A percentile compares a stretch with the other conserved stretches of the same genome.
Conservation (phyloP, 2,888 invertebrate species). For the Pogonocherus hispidulus region DNA sequence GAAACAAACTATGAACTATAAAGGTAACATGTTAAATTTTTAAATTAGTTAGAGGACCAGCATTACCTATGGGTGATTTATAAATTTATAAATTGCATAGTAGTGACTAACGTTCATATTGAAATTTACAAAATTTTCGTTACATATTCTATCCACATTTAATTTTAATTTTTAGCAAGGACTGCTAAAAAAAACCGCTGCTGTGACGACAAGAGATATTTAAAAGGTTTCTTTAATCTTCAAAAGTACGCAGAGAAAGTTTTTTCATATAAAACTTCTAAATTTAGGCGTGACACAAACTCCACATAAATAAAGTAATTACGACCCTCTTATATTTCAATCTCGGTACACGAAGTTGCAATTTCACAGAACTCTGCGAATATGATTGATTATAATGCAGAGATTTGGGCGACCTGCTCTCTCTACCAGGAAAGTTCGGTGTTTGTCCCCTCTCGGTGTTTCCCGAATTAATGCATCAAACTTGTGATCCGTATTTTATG, state of each 20-base stretch:
- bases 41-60: no score
- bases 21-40: no score
- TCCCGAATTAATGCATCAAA: conserved; percentile 33
- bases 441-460: conserved; percentile 20
- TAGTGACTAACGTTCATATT: no score
- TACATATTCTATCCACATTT: no score
- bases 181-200: background rate
- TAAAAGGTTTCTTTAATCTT: conserved; percentile 24
- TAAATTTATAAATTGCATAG: no score
- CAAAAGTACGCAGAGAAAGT: conserved; percentile 9
- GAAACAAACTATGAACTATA: no score
- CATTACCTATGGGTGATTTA: no score
- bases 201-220: conserved; percentile 12
- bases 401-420: conserved; percentile 19
- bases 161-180: background rate
- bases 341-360: conserved; percentile 28
- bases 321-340: conserved; percentile 30
- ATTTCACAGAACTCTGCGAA: conserved; percentile 29
- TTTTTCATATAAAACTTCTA: conserved; percentile 29
- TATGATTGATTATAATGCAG: conserved; percentile 36
- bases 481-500: conserved; percentile 33
- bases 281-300: conserved; percentile 25
- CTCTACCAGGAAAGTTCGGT: conserved; percentile 4
- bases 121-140: no score
- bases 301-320: conserved; percentile 29